Base-by-base conservation (phyloP, 1,140 invertebrate genomes). In the Physella acuta region DNA sequence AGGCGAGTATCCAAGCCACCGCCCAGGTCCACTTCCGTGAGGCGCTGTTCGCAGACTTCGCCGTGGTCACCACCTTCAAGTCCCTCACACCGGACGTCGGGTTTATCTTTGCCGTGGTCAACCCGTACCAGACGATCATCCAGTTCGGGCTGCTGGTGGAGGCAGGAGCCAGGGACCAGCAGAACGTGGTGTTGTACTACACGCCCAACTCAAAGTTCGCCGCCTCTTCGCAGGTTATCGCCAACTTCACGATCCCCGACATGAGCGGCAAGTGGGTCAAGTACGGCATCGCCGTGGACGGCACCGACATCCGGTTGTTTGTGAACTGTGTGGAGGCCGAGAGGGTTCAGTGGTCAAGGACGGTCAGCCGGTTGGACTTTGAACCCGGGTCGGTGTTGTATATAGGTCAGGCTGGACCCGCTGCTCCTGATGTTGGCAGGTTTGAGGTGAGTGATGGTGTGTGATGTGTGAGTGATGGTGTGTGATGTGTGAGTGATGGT, bases 51-150 rank as follows among this genome's bases (percentile, higher is more conserved):
- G 66, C 52, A 33, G 71, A 76, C 30, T 78, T 78, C 72, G 72
- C 77, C 44, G 53, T 78, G 11, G 49, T 56, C n/a, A 65, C 73
- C 33, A 70, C 68, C 24, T 37, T 78, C 16, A 72, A 72, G 59
- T 49, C 70, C 20, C 44, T 39, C 44, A 31, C 39, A 33, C 36
- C 20, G 33, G 62, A 51, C 14, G 72, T 71, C 28, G 75, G 77
- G 24, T 75, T 73, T 56, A 36, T 78, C 49, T 78, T 78, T 63
- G 73, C 77, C 33, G 75, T 78, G 53, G 74, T 76, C 49, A 75
- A 78, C 51, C 73, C 75, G 3, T 75, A 70, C 65, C 63, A 73
- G 34, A 75, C 73, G 16, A 60, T 78, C 36, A 61, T 78, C 26
- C 70, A 73, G 51, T 76, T 78, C 58, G 77, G 77, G 52, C 51